These are phyloP conservation scores for Eilema caniola DNA, from an alignment of 2,888 invertebrate species.

Conservation along the genomic window DNA sequence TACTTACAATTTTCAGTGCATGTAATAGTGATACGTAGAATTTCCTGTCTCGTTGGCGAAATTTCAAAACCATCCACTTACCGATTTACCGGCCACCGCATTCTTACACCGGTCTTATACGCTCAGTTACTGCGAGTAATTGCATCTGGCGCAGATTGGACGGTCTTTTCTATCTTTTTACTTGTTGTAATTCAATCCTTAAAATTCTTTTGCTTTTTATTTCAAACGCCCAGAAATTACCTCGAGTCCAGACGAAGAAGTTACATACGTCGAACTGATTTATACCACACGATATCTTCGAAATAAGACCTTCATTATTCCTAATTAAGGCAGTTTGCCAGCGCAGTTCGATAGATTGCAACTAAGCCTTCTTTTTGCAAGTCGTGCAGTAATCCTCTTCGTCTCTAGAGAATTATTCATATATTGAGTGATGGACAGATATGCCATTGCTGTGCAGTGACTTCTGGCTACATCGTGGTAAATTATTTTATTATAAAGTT, in stretches of 20 bases:
- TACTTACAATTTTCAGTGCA: neutral
- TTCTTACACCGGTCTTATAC: conserved; percentile 29
- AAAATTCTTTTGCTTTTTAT: neutral
- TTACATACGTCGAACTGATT: neutral
- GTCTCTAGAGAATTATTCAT: no score
- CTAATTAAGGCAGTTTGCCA: neutral
- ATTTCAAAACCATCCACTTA: conserved; percentile 64
- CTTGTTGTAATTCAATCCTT: neutral
- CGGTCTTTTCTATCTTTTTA: conserved; percentile 12
- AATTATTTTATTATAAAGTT: no score
- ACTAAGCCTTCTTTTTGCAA: neutral
- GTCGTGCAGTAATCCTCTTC: no score
- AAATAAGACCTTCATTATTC: neutral
- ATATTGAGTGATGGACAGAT: no score
- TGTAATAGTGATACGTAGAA: conserved; percentile 40
- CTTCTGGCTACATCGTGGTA: no score
- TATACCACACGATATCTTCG: neutral
- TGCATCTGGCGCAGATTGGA: conserved; percentile 42
- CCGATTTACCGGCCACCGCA: conserved; percentile 63
- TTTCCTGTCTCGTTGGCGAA: conserved; percentile 59
- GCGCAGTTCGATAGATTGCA: neutral
- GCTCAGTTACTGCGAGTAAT: conserved; percentile 53
- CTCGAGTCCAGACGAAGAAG: no score
- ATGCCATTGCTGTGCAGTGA: neutral
- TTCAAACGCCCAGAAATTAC: neutral